Evolutionary conservation across 2,113 vertebrate genomes (phyloP), one percentile per base, ranked within the genome.

Genomic region (Ageneiosus marmoratus): DNA sequence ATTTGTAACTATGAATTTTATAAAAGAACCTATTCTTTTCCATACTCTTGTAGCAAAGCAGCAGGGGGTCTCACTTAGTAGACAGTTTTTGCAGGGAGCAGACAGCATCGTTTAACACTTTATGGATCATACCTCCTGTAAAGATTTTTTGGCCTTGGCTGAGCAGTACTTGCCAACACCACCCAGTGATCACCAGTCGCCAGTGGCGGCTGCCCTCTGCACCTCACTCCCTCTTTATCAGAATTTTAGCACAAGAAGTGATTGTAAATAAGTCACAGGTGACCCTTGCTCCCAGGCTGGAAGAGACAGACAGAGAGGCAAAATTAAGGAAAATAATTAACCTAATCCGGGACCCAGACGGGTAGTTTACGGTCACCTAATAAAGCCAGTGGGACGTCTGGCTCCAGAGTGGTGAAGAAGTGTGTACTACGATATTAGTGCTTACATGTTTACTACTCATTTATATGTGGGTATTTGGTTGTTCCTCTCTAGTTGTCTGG

Each of bases 311-410:
- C 37, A 48, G 41, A 84, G 83, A 50, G 67, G 65, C 41, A 78
- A 84, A 87, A 85, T 85, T 85, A 85, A 80, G 85, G 88, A 88
- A 91, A 91, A 90, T 91, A 88, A 90, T 91, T 89, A 91, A 90
- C 90, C 87, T 87, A 86, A 90, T 85, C 85, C 88, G 81, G 80
- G 87, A 83, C 86, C 83, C 29, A 89, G 76, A 83, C 84, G 87
- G 83, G 87, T 87, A 88, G 83, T 87, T 87, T 88, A 88, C 65
- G 82, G 83, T 82, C 82, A 88, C 62, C 88, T 86, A 82, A 87
- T 90, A 89, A 89, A 89, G 86, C 51, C 86, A 86, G 87, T 80
- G 70, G 88, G 88, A 79, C 24, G 86, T 86, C 89, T 84, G 81
- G 73, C 81, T 79, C 67, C 78, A 46, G 80, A 83, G 81, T 73